These are phyloP conservation scores for Holcopasites calliopsidis DNA, from an alignment of 1,140 invertebrate species.

Conservation along the genomic window DNA sequence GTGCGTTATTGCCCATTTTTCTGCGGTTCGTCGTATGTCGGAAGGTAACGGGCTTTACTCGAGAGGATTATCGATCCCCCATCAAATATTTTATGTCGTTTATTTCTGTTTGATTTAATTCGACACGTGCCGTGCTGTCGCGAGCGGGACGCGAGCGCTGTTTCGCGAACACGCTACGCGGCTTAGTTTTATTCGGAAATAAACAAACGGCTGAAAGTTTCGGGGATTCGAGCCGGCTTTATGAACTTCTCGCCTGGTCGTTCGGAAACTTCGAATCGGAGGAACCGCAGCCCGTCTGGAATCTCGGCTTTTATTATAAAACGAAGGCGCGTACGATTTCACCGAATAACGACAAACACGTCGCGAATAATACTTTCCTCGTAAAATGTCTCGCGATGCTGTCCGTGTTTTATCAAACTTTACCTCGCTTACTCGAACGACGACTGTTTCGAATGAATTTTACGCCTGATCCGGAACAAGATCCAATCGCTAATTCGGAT, in stretches of 20 bases:
- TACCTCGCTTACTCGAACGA: neutral
- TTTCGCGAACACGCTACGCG: too few relatives aligned
- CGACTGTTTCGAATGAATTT: neutral
- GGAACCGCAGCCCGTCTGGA: neutral
- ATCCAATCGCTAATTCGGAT: too few relatives aligned
- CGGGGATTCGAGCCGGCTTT: neutral
- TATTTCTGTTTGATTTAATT: constrained; percentile 12
- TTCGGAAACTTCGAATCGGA: neutral
- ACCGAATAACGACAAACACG: neutral
- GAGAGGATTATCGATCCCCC: neutral
- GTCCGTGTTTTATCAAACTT: neutral
- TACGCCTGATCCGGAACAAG: too few relatives aligned
- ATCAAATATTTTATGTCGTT: neutral
- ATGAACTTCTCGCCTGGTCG: neutral
- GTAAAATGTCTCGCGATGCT: neutral
- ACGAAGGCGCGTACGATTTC: neutral
- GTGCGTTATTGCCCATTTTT: neutral
- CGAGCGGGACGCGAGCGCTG: too few relatives aligned
- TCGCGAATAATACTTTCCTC: neutral
- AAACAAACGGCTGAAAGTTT: neutral
- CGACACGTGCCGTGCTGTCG: neutral
- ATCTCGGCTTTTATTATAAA: neutral
- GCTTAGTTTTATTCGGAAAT: neutral
- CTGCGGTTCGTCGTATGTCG: neutral
- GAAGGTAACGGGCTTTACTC: neutral